Percentiles rank a stretch among this genome's conserved stretches.
These are phyloP conservation scores for Acromyrmex heyeri DNA, from an alignment of 1,140 invertebrate genomes.

Conservation along the genomic window DNA sequence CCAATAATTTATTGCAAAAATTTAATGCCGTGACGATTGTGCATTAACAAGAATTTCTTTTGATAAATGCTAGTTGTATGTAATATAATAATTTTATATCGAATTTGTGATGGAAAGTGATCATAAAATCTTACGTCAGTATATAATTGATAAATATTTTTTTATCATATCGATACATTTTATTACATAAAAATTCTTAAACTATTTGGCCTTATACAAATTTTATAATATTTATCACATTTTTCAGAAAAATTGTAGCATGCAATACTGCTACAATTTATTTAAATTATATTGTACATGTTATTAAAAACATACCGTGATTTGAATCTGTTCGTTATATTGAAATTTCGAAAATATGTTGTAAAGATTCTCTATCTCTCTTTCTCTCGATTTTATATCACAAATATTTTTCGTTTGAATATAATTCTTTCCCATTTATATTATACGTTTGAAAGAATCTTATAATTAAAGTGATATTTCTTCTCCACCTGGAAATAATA, in stretches of 20 bases:
- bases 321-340: background rate
- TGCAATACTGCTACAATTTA: background rate
- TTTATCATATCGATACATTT: background rate
- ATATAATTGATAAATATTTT: background rate
- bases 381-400: background rate
- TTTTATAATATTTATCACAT: background rate
- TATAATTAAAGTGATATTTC: background rate
- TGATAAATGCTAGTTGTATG: background rate
- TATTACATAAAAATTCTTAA: background rate
- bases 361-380: background rate
- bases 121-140: background rate
- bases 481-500: background rate
- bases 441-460: background rate
- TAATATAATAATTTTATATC: background rate
- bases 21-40: background rate
- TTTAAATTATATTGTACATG: background rate
- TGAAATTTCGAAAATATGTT: background rate
- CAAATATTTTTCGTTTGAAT: background rate
- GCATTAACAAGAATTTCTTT: background rate
- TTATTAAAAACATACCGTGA: background rate
- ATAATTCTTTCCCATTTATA: background rate
- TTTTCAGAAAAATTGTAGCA: background rate
- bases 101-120: background rate
- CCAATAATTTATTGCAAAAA: background rate
- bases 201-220: background rate